Conservation (phyloP, 2,113 vertebrate species). For the Sakesphorus luctuosus region DNA sequence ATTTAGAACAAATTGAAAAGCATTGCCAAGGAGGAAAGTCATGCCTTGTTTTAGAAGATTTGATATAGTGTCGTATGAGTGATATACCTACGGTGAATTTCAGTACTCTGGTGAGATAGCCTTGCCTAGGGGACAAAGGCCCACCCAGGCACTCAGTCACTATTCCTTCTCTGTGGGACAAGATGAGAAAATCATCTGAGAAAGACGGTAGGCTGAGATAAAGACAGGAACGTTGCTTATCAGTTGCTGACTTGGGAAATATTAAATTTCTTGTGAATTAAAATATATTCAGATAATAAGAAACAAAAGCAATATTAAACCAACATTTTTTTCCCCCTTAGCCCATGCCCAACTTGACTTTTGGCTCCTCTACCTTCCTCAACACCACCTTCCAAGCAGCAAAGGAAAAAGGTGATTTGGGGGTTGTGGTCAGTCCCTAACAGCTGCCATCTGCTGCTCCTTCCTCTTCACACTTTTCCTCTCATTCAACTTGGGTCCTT, state of each 20-base stretch:
- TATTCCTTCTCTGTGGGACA: background rate
- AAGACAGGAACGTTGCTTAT: background rate
- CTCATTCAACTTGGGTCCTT: background rate
- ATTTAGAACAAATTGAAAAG: background rate
- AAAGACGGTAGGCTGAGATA: background rate
- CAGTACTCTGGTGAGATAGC: background rate
- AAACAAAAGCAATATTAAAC: background rate
- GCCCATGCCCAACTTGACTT: fast-evolving
- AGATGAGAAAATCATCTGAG: background rate
- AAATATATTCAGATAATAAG: background rate
- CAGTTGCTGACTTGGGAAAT: background rate
- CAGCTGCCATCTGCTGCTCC: fast-evolving
- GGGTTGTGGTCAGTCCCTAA: background rate
- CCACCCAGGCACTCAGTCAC: background rate
- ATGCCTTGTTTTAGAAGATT: background rate
- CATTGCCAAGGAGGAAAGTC: background rate
- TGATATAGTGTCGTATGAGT: background rate
- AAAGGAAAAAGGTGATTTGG: too few relatives aligned
- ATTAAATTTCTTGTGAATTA: background rate
- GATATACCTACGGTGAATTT: background rate
- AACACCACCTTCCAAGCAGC: fast-evolving
- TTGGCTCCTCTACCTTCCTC: background rate
- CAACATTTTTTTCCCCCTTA: background rate
- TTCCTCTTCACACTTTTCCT: background rate
- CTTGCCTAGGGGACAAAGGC: background rate